phyloP scores from a whole-genome alignment of 2,888 invertebrate genomes.

The Formica aserva region DNA sequence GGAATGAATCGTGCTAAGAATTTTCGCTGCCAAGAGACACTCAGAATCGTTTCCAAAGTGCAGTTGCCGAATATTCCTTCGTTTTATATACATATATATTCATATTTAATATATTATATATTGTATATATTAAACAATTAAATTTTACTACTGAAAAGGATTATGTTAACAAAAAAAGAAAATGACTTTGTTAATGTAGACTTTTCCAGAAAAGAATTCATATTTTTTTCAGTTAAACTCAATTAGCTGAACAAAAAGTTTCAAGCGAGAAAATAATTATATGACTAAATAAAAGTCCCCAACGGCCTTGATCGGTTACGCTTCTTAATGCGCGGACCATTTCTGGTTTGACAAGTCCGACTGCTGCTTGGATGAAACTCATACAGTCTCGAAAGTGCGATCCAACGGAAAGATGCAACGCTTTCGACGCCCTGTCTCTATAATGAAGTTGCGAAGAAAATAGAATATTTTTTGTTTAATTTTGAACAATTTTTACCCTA shows the following conservation, averaged over 20 bases:
- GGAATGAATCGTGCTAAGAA: too few relatives aligned
- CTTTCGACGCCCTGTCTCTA: not conserved
- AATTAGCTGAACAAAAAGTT: not conserved
- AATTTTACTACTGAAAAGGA: not conserved
- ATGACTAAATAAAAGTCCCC: constrained; percentile 34
- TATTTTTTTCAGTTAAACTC: constrained; percentile 12
- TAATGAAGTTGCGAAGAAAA: not conserved
- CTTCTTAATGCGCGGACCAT: constrained; percentile 31
- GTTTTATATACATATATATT: not conserved
- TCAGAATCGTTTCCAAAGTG: constrained; percentile 18
- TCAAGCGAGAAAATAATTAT: constrained; percentile 30
- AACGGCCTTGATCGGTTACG: constrained; percentile 45
- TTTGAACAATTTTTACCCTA: not conserved
- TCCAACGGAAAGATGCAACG: not conserved
- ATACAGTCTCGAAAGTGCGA: constrained; percentile 13
- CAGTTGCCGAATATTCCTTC: constrained; percentile 65
- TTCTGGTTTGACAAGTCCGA: constrained; percentile 52
- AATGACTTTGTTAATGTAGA: not conserved
- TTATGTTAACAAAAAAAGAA: not conserved
- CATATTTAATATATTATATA: not conserved
- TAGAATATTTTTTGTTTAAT: not conserved
- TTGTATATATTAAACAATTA: not conserved
- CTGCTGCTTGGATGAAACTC: constrained; percentile 9
- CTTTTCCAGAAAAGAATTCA: not conserved
- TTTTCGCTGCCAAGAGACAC: not conserved